phyloP scores from a whole-genome alignment of 2,113 vertebrate genomes.

The Cygnus atratus region DNA sequence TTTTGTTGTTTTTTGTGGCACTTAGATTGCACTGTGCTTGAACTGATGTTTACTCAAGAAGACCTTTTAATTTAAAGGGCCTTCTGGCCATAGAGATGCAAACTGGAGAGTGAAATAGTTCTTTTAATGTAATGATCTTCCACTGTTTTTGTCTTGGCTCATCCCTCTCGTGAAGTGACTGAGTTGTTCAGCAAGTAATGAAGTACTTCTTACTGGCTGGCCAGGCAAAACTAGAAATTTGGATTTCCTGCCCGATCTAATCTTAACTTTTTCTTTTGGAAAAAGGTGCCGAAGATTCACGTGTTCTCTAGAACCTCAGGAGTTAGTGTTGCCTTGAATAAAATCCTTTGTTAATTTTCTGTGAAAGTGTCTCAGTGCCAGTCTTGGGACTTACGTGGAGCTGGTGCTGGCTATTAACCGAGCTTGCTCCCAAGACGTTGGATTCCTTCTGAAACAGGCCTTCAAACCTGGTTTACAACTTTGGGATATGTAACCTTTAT shows the following conservation, averaged over 20 bases:
- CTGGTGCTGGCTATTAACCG: neutral
- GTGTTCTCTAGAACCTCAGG: neutral
- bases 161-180: neutral
- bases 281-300: neutral
- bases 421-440: neutral
- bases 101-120: neutral
- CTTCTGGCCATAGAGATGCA: neutral
- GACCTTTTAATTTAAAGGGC: neutral
- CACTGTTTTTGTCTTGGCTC: neutral
- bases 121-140: neutral
- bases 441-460: neutral
- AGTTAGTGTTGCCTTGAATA: neutral
- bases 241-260: slow-evolving; percentile 17
- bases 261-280: neutral
- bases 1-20: neutral
- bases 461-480: neutral
- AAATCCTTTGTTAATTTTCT: neutral
- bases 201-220: neutral
- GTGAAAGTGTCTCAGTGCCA: neutral
- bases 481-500: neutral
- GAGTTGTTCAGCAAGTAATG: neutral
- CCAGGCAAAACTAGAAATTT: neutral
- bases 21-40: neutral
- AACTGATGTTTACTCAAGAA: neutral
- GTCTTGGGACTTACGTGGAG: neutral